Conservation (phyloP, 2,797 vertebrate genomes). For the Synaphobranchus kaupii region DNA sequence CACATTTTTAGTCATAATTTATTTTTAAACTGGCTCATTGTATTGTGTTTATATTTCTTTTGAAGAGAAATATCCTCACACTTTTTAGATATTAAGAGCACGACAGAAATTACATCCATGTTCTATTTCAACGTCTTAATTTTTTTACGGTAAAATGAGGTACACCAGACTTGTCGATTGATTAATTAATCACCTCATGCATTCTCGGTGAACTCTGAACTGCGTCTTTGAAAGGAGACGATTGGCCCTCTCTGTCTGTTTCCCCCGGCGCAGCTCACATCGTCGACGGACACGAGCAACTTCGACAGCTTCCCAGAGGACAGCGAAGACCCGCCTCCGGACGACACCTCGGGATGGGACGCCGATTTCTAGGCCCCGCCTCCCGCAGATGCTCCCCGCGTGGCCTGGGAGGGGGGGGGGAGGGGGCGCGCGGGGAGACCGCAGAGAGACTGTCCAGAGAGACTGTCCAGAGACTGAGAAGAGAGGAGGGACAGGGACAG, state of each 20-base stretch:
- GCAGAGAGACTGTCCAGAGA: constrained; percentile 75
- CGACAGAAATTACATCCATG: neutral
- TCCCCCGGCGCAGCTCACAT: constrained; percentile 80
- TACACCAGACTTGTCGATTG: neutral
- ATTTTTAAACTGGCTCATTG: no score
- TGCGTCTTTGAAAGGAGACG: no score
- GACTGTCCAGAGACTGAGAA: constrained; percentile 43
- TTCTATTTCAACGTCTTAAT: neutral
- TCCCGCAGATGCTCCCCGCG: constrained; percentile 52
- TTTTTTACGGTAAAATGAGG: neutral
- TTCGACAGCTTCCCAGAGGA: constrained; percentile 98
- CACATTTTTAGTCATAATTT: no score
- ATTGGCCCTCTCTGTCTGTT: neutral
- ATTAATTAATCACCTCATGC: neutral
- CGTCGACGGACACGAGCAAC: constrained; percentile 91
- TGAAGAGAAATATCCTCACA: neutral
- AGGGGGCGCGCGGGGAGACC: constrained; percentile 71
- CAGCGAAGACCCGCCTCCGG: constrained; percentile 88
- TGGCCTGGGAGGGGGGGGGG: constrained; percentile 70
- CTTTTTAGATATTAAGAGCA: neutral
- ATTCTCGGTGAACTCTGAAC: neutral
- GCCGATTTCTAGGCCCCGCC: constrained; percentile 83
- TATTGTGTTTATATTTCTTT: neutral
- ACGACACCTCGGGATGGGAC: constrained; percentile 97
- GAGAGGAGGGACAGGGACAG: neutral